Conservation (phyloP, 2,888 invertebrate species). For the Dryocosmus kuriphilus region DNA sequence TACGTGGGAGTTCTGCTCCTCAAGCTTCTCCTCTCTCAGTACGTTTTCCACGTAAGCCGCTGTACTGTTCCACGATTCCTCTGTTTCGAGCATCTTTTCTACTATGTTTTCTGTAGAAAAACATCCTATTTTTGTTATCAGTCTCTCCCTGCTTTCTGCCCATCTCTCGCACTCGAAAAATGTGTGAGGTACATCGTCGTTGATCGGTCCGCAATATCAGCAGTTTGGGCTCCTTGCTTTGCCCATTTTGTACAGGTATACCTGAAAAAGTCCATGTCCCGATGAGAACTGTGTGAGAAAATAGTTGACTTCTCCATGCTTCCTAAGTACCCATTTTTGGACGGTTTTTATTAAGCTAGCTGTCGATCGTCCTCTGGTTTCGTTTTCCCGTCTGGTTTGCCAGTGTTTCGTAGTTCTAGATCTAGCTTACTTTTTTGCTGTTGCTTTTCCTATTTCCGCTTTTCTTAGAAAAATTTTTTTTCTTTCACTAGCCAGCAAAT, state of each 20-base stretch:
- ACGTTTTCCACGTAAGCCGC: too few relatives aligned
- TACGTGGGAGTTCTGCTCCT: too few relatives aligned
- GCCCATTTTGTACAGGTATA: constrained; percentile 53
- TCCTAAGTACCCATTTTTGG: constrained; percentile 35
- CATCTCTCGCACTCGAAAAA: constrained; percentile 52
- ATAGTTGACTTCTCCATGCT: constrained; percentile 48
- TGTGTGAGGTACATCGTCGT: constrained; percentile 52
- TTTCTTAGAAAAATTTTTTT: too few relatives aligned
- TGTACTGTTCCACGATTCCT: too few relatives aligned
- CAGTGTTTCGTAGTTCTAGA: too few relatives aligned
- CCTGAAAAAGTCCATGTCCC: constrained; percentile 57
- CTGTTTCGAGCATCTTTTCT: too few relatives aligned
- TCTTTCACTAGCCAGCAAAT: constrained; percentile 54
- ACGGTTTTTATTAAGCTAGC: neutral
- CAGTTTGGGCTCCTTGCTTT: constrained; percentile 43
- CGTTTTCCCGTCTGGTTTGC: too few relatives aligned
- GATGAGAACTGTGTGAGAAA: constrained; percentile 57
- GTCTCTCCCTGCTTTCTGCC: neutral
- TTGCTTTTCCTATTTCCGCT: neutral
- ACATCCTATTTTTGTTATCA: too few relatives aligned
- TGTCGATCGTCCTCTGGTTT: constrained; percentile 38
- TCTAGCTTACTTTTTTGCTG: constrained; percentile 40
- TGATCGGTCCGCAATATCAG: constrained; percentile 38
- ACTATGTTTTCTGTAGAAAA: too few relatives aligned
- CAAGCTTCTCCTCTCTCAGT: too few relatives aligned